Evolutionary conservation across 1,140 invertebrate species (phyloP), one percentile per base, ranked within the genome.

Genomic region (Phortica variegata): DNA sequence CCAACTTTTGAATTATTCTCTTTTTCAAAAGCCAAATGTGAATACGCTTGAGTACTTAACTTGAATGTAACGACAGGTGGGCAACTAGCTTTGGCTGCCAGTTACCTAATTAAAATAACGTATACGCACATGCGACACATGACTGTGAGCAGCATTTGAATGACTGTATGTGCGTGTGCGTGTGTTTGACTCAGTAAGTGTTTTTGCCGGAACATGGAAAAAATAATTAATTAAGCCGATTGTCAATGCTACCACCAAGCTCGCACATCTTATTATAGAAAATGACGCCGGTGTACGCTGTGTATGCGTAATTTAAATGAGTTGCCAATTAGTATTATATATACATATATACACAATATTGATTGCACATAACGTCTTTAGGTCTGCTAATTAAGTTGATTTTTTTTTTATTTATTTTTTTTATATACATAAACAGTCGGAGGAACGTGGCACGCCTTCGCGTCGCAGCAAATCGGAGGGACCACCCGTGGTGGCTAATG

Each of bases 381-480:
- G 12, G 6, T 7, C 7, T 31, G 7, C 12, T 31, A 31, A 31
- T 31, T 68, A 65, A 76, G 73, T 77, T 77, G 65, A 76, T 76
- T 77, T 36, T 36, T 36, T 16, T 38, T 39, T 4, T 34, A 1
- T 43, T 0, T 44, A 13, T 39, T 10, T 77, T 74, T 71, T 71
- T 79, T 81, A 51, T n/a, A n/a, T n/a, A n/a, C n/a, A n/a, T n/a
- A n/a, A n/a, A n/a, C 77, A 83, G 81, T 81, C 80, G 53, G 80
- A 80, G 75, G 80, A 81, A 55, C 73, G 81, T 46, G 77, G 77
- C 47, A 73, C 77, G 60, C 75, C 79, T 52, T 80, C 80, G 41
- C 77, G 85, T 26, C 81, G 85, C 59, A 87, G 85, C 81, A 87
- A 86, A 77, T 87, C 85, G 33, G 85, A 87, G 63, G 85, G 85